Percentiles rank a stretch among this genome's conserved stretches.
phyloP scores from a whole-genome alignment of 2,888 invertebrate species.

The Antheraea yamamai region DNA sequence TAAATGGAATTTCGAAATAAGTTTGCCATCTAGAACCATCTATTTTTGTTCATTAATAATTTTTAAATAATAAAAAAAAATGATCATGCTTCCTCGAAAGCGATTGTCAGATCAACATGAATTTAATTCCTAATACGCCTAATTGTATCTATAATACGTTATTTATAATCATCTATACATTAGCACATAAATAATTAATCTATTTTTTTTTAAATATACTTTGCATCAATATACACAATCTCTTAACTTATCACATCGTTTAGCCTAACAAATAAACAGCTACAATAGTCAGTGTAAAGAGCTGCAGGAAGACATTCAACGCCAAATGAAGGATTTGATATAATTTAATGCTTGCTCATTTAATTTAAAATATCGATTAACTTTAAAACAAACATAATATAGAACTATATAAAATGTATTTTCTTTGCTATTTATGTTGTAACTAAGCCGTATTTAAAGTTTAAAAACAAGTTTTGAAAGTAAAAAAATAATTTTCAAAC shows the following conservation, averaged over 20 bases:
- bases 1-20: no score
- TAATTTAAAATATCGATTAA: background rate
- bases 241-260: conserved; percentile 77
- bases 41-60: background rate
- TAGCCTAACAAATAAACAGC: conserved; percentile 77
- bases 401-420: background rate
- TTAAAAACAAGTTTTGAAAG: no score
- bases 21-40: background rate
- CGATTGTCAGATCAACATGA: conserved; percentile 18
- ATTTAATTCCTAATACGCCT: conserved; percentile 30
- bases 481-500: no score
- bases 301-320: conserved; percentile 81
- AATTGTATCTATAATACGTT: conserved; percentile 55
- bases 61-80: background rate
- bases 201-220: conserved; percentile 62
- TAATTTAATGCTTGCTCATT: conserved; percentile 15
- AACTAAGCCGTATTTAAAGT: no score
- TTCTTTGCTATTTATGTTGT: background rate
- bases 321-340: conserved; percentile 45
- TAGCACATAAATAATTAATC: conserved; percentile 64
- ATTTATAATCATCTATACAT: conserved; percentile 59
- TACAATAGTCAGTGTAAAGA: conserved; percentile 82
- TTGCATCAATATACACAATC: conserved; percentile 64
- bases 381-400: background rate
- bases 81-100: background rate